Evolutionary conservation across 2,113 vertebrate species (phyloP).

Genomic region (Ptilonorhynchus violaceus): DNA sequence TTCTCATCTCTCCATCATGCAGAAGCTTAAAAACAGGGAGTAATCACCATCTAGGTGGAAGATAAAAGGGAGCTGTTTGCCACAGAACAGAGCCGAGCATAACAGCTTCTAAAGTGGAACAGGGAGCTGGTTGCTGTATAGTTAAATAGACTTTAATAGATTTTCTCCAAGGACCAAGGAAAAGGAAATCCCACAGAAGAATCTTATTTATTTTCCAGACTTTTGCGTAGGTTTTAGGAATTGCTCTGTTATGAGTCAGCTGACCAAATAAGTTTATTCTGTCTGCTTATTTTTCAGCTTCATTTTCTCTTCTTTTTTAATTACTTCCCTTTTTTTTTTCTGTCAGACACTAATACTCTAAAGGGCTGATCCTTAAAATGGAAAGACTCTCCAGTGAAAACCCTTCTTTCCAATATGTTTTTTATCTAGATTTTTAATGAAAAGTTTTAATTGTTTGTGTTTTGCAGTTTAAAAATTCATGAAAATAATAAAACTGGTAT

Average conservation of each 20-base stretch:
- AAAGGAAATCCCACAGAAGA: constrained; percentile 24
- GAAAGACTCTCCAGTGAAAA: not conserved
- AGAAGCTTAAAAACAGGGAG: not conserved
- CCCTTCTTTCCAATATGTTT: not conserved
- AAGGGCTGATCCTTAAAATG: not conserved
- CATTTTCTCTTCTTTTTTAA: not conserved
- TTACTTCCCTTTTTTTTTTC: not conserved
- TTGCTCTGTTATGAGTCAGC: not conserved
- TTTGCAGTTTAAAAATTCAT: not conserved
- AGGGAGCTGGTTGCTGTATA: not conserved
- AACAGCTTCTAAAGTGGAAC: not conserved
- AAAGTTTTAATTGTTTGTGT: not conserved
- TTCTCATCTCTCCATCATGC: not conserved
- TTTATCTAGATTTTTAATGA: not conserved
- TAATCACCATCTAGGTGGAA: not conserved
- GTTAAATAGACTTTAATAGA: not conserved
- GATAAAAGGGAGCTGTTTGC: not conserved
- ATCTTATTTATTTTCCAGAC: constrained; percentile 26
- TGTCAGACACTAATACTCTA: not conserved
- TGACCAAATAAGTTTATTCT: not conserved
- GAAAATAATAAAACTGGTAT: not conserved
- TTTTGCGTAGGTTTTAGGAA: not conserved
- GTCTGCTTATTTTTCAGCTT: not conserved
- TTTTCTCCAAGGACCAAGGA: not conserved
- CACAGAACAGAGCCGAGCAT: not conserved